These are phyloP conservation scores for Engraulis encrasicolus DNA, from an alignment of 2,113 vertebrate genomes.

Conservation along the genomic window DNA sequence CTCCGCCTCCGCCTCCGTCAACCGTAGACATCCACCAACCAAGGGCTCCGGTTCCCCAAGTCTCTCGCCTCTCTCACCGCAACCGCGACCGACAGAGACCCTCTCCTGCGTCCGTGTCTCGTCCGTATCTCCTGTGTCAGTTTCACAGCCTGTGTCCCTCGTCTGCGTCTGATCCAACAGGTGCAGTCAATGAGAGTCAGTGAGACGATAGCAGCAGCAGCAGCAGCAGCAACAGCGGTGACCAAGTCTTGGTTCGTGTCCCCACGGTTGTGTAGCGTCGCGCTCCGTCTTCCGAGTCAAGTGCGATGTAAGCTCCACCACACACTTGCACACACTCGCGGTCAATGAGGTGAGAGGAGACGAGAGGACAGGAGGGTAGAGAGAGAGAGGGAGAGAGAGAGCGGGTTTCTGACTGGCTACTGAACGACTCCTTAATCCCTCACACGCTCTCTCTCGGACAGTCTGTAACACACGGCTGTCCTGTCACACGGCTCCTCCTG, in stretches of 20 bases:
- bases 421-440: neutral
- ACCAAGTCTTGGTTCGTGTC: neutral
- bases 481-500: neutral
- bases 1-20: too few species aligned
- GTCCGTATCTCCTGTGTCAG: too few species aligned
- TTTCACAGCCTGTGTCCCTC: too few species aligned
- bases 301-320: neutral
- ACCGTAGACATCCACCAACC: constrained; percentile 36
- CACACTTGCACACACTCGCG: too few species aligned
- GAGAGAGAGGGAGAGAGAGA: neutral
- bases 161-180: constrained; percentile 40
- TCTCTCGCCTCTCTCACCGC: too few species aligned
- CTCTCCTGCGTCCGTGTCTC: too few species aligned
- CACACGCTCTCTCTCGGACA: neutral
- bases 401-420: neutral
- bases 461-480: neutral
- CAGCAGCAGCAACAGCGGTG: too few species aligned
- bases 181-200: constrained; percentile 19
- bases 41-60: too few species aligned
- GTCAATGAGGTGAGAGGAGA: neutral
- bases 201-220: neutral
- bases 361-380: neutral
- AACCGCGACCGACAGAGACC: too few species aligned
- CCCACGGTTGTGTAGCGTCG: too few species aligned
- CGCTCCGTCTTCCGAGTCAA: neutral